Evolutionary conservation across 2,888 invertebrate genomes (phyloP), one percentile per base, ranked within the genome.

Genomic region (Pherbina coryleti): DNA sequence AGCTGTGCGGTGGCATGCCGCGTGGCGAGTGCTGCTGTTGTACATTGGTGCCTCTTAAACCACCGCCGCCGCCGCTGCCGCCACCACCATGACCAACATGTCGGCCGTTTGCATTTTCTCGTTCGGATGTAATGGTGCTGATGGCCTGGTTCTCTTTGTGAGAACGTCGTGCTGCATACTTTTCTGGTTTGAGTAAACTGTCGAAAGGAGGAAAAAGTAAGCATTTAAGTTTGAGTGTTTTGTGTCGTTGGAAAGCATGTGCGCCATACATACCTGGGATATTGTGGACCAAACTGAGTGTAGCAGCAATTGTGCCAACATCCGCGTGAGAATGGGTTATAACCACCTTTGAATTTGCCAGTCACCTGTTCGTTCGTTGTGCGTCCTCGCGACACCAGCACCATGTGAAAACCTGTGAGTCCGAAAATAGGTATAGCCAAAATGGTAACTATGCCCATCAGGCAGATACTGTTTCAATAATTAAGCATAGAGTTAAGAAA

Each of bases 351-450:
- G 92, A 99, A 99, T 92, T 99, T 99, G 78, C 98, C 98, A 19
- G 99, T 99, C 80, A 99, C 99, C 92, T 99, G 99, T 91, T 99
- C 99, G 91, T 99, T 99, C 82, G 99, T 99, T 77, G 99, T 99
- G 82, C 99, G 93, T 55, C 99, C 99, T 80, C 98, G 92, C 37
- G 97, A 95, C 75, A 99, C 98, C 83, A 99, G 92, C 85, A 99
- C 96, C 92, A 98, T 95, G 90, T 99, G 99, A 91, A 99, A 99
- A 80, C 97, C 97, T 79, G 99, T 98, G 88, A 99, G 92, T 83
- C 99, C 99, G 90, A 98, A 95, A 85, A 99, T 98, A 80, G 99
- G 99, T 89, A 99, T 96, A 87, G 98, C 95, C 85, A 99, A 92
- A 82, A 99, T 90, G 49, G 95, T 94, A 88, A 98, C 97, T 85